Percentiles rank a stretch among this genome's conserved stretches.
Evolutionary conservation across 2,888 invertebrate genomes (phyloP).

Genomic region (Nasonia oneida): DNA sequence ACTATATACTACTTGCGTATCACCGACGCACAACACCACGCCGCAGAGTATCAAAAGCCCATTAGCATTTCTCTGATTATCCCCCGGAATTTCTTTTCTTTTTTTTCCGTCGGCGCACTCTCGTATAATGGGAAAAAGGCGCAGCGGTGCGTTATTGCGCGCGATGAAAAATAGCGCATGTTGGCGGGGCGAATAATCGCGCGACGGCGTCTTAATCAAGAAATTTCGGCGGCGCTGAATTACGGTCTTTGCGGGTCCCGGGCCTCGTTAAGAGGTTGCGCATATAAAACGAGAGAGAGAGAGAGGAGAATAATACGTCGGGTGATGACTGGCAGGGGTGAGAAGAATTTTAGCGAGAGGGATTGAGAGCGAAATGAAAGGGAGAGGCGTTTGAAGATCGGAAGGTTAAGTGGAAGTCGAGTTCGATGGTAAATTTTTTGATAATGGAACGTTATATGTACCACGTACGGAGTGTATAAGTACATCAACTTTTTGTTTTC

Average conservation of each 20-base stretch:
- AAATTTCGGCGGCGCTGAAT: conserved; percentile 74
- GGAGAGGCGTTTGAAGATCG: background rate
- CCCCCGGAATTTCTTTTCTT: background rate
- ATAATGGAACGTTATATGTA: too few species aligned
- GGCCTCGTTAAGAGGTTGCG: conserved; percentile 68
- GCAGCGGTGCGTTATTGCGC: conserved; percentile 47
- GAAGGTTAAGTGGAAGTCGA: background rate
- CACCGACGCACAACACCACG: background rate
- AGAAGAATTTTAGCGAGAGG: background rate
- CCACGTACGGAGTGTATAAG: too few species aligned
- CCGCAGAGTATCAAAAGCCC: conserved; percentile 32
- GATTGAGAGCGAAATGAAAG: background rate
- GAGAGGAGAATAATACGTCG: conserved; percentile 69
- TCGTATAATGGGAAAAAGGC: background rate
- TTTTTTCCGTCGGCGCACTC: background rate
- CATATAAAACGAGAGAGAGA: conserved; percentile 68
- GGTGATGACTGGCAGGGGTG: conserved; percentile 26
- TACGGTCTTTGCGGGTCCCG: conserved; percentile 66
- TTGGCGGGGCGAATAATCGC: conserved; percentile 65
- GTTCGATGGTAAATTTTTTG: background rate
- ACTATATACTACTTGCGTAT: background rate
- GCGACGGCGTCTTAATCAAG: conserved; percentile 73
- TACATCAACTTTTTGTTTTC: too few species aligned
- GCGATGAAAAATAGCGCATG: conserved; percentile 50
- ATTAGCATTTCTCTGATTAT: conserved; percentile 44